Conservation (phyloP, 2,888 invertebrate species). For the Sialis fuliginosa region DNA sequence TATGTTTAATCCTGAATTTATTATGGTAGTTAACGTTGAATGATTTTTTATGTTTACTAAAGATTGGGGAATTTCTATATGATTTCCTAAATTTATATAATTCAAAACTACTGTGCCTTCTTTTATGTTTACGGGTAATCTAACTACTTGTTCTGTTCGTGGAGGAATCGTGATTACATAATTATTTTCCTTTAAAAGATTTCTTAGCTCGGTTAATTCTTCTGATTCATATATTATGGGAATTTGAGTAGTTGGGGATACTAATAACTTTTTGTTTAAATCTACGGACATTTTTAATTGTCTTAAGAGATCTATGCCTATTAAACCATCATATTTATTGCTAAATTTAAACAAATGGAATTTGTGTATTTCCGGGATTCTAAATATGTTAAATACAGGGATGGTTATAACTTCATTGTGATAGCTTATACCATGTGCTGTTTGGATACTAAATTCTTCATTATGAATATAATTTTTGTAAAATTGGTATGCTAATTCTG, state of each 20-base stretch:
- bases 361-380: neutral
- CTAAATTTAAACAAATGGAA: neutral
- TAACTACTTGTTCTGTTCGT: neutral
- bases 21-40: neutral
- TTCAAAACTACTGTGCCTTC: slow-evolving; percentile 1
- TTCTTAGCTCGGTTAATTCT: neutral
- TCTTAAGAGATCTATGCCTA: slow-evolving; percentile 5
- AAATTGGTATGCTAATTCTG: neutral
- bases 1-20: neutral
- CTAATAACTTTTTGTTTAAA: neutral
- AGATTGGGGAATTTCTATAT: slow-evolving; percentile 2
- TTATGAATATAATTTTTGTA: neutral
- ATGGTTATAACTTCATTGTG: neutral
- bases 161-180: neutral
- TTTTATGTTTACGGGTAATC: slow-evolving; percentile 5
- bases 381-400: neutral
- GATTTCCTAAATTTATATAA: slow-evolving; percentile 1
- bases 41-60: slow-evolving; percentile 5
- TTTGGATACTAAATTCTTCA: neutral
- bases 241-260: neutral
- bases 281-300: slow-evolving; percentile 6
- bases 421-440: neutral
- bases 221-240: neutral
- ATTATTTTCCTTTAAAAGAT: neutral
- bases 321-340: neutral